Base-by-base conservation (phyloP, 2,888 invertebrate genomes). In the Selenia dentaria region DNA sequence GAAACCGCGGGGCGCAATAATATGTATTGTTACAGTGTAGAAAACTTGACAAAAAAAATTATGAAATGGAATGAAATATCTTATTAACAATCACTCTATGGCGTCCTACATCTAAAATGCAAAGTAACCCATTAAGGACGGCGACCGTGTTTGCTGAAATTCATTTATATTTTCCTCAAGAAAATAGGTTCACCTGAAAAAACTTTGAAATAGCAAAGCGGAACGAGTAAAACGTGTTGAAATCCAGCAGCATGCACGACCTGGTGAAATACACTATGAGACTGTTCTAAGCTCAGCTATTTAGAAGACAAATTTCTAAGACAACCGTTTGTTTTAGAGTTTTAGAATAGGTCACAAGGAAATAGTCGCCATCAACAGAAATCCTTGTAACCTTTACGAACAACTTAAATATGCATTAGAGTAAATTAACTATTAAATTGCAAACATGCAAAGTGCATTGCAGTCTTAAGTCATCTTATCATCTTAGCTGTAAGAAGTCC, bases 231-330 rank as follows among this genome's bases (percentile, higher is more conserved):
- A 51, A 44, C 49, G 51, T 43, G 53, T 43, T 40, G 52, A 44
- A 51, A 46, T 41, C 44, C 39, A 45, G 47, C 24, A 14, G 33
- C 49, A 36, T 49, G 44, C 55, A 49, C 51, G 53, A 46, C 34
- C 25, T 42, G 36, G 40, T 44, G 44, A 55, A 47, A 51, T 56
- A 54, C 50, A 48, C 53, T 57, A 56, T 47, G 51, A 48, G 52
- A 57, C 56, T 62, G 51, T 59, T 52, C 55, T 64, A 58, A 67
- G 58, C 51, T 57, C 50, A 52, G 50, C 61, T 50, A 59, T 62
- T 56, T 52, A 54, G 57, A 61, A 62, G 62, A 67, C 59, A 67
- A 61, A 67, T 66, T 64, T 56, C 54, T 54, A 53, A 60, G 48
- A 50, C 62, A 64, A 61, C 51, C 54, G 56, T 51, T 59, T 53